Conservation (phyloP, 2,797 vertebrate genomes). For the Diceros bicornis region DNA sequence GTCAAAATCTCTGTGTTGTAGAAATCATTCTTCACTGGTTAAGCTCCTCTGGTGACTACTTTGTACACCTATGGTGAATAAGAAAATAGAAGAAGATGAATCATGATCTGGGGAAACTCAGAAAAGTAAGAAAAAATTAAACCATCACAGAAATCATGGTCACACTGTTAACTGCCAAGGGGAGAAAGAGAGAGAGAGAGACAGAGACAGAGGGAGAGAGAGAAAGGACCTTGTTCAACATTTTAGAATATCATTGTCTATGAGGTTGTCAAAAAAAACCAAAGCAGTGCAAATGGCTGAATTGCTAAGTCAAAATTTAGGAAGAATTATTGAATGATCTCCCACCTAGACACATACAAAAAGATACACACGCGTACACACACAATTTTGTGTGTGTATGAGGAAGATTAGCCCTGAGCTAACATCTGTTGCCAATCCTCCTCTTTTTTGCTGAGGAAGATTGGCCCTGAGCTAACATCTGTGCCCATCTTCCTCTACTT, state of each 20-base stretch:
- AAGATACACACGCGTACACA: not conserved
- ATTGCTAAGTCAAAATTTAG: not conserved
- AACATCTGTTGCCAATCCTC: no score
- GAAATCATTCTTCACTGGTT: not conserved
- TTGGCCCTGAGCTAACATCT: no score
- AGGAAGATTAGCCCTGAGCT: no score
- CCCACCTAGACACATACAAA: not conserved
- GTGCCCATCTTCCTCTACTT: no score
- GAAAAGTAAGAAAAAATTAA: not conserved
- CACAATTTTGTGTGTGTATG: no score
- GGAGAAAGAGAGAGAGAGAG: not conserved
- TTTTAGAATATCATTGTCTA: not conserved
- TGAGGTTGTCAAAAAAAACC: not conserved
- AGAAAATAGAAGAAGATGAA: not conserved
- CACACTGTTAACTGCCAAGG: not conserved
- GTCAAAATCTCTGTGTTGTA: not conserved
- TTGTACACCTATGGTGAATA: not conserved
- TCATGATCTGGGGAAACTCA: not conserved
- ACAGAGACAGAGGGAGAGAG: not conserved
- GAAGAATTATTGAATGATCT: not conserved
- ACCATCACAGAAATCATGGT: not conserved
- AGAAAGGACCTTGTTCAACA: not conserved
- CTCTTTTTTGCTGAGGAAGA: no score
- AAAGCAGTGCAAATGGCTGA: not conserved
- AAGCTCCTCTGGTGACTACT: not conserved